Conservation (phyloP, 2,888 invertebrate genomes). For the Stenurella melanura region DNA sequence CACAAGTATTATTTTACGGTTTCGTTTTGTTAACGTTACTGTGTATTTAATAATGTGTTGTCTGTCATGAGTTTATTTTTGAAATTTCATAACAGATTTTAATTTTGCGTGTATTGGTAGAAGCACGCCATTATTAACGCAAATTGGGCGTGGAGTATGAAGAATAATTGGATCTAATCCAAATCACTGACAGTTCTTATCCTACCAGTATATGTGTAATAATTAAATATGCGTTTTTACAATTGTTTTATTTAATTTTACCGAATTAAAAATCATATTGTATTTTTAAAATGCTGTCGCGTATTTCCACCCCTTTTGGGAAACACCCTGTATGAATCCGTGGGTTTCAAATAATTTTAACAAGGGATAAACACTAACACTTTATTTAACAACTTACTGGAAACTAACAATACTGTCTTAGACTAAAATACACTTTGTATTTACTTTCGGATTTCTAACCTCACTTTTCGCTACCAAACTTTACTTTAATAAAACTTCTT, state of each 20-base stretch:
- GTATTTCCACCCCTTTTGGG: no score
- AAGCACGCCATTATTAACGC: not conserved
- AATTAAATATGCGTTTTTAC: not conserved
- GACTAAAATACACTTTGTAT: no score
- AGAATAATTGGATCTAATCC: not conserved
- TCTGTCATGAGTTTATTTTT: not conserved
- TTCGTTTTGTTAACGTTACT: not conserved
- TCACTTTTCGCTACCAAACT: no score
- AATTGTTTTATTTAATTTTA: not conserved
- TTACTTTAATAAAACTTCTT: no score
- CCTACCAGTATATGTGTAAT: not conserved
- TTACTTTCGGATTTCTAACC: no score
- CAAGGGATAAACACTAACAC: no score
- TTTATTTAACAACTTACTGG: no score
- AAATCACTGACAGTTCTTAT: not conserved
- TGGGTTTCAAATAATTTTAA: no score
- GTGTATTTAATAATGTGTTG: not conserved
- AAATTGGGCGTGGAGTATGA: not conserved
- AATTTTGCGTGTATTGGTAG: conserved; percentile 1
- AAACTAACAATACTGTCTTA: no score
- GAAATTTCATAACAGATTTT: not conserved
- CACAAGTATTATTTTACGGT: not conserved
- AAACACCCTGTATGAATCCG: no score
- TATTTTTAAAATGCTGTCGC: no score
- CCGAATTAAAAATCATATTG: not conserved